phyloP scores from a whole-genome alignment of 2,888 invertebrate species.

The Dendrolimus pini region DNA sequence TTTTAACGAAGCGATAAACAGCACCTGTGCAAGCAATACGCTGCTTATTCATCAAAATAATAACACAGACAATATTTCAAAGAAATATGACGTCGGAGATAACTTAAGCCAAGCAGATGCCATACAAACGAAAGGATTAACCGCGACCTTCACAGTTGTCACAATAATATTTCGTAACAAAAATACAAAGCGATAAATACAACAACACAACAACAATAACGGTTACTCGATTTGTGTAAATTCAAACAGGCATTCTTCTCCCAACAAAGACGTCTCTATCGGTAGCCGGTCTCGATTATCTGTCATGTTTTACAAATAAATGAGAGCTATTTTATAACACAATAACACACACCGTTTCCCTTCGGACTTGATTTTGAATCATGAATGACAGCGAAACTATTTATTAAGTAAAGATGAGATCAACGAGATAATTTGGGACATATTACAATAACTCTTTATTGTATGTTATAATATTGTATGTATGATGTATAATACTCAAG shows the following conservation, averaged over 20 bases:
- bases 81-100: slow-evolving; percentile 34
- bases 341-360: slow-evolving; percentile 50
- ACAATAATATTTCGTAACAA: slow-evolving; percentile 70
- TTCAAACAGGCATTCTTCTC: slow-evolving; percentile 54
- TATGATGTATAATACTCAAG: no score
- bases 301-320: slow-evolving; percentile 70
- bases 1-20: slow-evolving; percentile 4
- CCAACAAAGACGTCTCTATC: slow-evolving; percentile 66
- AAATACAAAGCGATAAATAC: slow-evolving; percentile 36
- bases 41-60: slow-evolving; percentile 26
- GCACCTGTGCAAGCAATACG: slow-evolving; percentile 3
- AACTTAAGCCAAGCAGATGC: slow-evolving; percentile 41
- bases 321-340: slow-evolving; percentile 63
- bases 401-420: slow-evolving; percentile 67
- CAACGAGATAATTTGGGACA: slow-evolving; percentile 47
- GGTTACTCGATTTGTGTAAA: slow-evolving; percentile 45
- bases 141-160: slow-evolving; percentile 62
- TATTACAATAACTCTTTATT: no score
- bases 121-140: slow-evolving; percentile 56
- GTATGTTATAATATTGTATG: no score
- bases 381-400: slow-evolving; percentile 63
- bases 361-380: slow-evolving; percentile 47
- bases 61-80: slow-evolving; percentile 27
- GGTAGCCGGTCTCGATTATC: slow-evolving; percentile 63
- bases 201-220: slow-evolving; percentile 36